Conservation (phyloP, 2,113 vertebrate species). For the Herpailurus yagouaroundi region DNA sequence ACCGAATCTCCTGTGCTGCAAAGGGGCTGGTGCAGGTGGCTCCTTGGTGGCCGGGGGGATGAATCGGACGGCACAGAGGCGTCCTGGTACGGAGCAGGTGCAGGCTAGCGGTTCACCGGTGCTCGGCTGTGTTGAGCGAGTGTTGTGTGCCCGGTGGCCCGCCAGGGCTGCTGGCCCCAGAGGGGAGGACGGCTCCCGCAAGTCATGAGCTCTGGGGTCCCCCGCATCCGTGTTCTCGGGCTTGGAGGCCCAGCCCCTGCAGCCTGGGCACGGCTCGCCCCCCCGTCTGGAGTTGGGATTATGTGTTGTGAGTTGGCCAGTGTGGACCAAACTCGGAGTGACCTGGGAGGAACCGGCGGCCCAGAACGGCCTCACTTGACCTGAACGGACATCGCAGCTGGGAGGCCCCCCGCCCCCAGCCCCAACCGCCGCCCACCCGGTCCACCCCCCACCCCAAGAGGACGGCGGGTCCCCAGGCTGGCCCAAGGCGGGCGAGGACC, state of each 20-base stretch:
- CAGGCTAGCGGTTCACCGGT: fast-evolving
- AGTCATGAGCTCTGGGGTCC: neutral
- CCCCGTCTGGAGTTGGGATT: fast-evolving
- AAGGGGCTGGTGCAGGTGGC: neutral
- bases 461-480: fast-evolving
- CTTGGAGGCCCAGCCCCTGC: neutral
- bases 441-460: neutral
- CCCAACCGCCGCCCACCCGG: too few relatives aligned
- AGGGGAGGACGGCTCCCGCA: neutral
- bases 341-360: fast-evolving
- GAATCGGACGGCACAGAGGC: neutral
- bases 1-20: neutral
- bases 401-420: fast-evolving
- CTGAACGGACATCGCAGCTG: neutral
- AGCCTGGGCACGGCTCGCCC: neutral
- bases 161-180: fast-evolving
- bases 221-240: neutral
- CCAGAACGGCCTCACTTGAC: neutral
- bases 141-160: neutral
- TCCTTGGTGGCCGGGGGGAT: fast-evolving
- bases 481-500: neutral
- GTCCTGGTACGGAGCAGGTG: neutral
- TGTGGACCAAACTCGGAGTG: neutral
- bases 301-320: fast-evolving
- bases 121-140: neutral